Percentiles rank a stretch among this genome's conserved stretches.
phyloP scores from a whole-genome alignment of 2,797 vertebrate genomes.

The Channa striata region DNA sequence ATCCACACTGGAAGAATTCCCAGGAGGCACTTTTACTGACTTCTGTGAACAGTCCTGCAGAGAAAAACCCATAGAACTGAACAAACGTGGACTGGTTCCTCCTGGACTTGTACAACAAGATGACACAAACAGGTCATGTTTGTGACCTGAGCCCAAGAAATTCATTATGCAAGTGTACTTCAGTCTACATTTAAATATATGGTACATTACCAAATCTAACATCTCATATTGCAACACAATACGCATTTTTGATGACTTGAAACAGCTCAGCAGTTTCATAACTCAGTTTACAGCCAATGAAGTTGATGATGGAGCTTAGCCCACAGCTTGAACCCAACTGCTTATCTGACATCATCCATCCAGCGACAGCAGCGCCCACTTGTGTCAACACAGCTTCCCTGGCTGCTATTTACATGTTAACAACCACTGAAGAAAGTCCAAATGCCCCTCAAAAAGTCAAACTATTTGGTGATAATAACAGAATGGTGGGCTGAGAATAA shows the following conservation, averaged over 20 bases:
- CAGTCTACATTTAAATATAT: not conserved
- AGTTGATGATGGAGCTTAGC: constrained; percentile 31
- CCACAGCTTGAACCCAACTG: constrained; percentile 5
- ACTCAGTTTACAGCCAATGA: constrained; percentile 16
- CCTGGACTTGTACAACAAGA: too few species aligned
- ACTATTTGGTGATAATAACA: not conserved
- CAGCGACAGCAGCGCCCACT: constrained; percentile 39
- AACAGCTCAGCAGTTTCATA: constrained; percentile 21
- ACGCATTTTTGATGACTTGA: not conserved
- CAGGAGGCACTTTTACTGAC: too few species aligned
- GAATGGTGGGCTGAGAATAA: not conserved
- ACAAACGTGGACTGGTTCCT: too few species aligned
- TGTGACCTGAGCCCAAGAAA: too few species aligned
- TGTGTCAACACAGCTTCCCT: constrained; percentile 42
- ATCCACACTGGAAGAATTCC: not conserved
- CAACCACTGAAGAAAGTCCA: constrained; percentile 9
- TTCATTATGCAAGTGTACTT: too few species aligned
- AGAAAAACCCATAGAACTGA: too few species aligned
- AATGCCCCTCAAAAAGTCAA: not conserved
- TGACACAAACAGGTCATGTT: too few species aligned
- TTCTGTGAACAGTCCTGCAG: not conserved
- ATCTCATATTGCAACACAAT: not conserved
- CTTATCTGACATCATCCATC: constrained; percentile 21
- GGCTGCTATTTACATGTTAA: constrained; percentile 17
- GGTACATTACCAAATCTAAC: not conserved